Evolutionary conservation across 2,888 invertebrate genomes (phyloP).

Genomic region (Melanargia galathea): DNA sequence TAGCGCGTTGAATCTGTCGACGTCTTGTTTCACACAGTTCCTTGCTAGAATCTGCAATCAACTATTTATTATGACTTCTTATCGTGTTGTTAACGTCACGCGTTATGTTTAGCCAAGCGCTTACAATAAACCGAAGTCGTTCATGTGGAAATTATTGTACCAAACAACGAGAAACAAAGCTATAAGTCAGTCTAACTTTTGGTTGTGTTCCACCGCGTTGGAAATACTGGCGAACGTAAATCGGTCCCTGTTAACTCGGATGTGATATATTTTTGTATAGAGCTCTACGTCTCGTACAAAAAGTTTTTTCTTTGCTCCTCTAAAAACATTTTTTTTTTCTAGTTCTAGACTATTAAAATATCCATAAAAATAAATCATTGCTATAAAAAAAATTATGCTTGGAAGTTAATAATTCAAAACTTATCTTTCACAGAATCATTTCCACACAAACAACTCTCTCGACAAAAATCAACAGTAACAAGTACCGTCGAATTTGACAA

Average conservation of each 20-base stretch:
- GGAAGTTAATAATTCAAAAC: no score
- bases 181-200: conserved; percentile 8
- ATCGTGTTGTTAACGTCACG: background rate
- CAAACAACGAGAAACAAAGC: conserved; percentile 18
- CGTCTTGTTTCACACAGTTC: no score
- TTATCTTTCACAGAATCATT: background rate
- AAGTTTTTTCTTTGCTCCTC: no score
- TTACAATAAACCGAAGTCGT: background rate
- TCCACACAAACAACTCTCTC: background rate
- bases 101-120: background rate
- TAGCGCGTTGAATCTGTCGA: no score
- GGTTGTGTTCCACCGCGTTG: conserved; percentile 4
- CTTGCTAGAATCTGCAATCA: no score
- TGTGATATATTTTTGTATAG: conserved; percentile 9
- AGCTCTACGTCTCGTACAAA: no score
- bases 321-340: no score
- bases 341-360: background rate
- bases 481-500: background rate
- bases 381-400: no score
- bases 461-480: background rate
- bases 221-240: background rate
- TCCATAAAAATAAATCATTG: no score
- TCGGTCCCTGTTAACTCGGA: conserved; percentile 9
- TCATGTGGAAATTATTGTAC: background rate
- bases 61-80: no score